Evolutionary conservation across 1,140 invertebrate genomes (phyloP).

Genomic region (Halesus radiatus): DNA sequence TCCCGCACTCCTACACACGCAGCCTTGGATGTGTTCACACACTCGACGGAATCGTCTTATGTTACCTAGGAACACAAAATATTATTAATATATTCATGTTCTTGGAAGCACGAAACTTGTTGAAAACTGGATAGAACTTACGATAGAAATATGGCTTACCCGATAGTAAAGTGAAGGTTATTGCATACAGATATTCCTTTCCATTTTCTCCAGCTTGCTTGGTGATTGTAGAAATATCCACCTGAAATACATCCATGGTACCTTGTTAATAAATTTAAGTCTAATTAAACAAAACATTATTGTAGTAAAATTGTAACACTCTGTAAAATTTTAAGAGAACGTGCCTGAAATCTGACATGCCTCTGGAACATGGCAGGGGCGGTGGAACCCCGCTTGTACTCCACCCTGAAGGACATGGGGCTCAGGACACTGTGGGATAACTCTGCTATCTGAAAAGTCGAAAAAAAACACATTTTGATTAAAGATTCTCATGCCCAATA

Average conservation of each 20-base stretch:
- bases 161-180: constrained; percentile 96
- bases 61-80: constrained; percentile 78
- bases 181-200: constrained; percentile 90
- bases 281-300: too few species aligned
- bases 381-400: constrained; percentile 94
- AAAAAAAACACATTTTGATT: too few species aligned
- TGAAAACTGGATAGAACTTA: too few species aligned
- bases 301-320: too few species aligned
- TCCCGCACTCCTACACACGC: constrained; percentile 78
- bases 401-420: constrained; percentile 97
- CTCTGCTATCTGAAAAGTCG: constrained; percentile 92
- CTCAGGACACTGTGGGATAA: constrained; percentile 98
- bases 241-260: constrained; percentile 61
- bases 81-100: too few species aligned
- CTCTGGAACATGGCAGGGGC: constrained; percentile 96
- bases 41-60: constrained; percentile 94
- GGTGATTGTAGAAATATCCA: constrained; percentile 80
- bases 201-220: constrained; percentile 80
- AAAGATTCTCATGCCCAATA: too few species aligned
- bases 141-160: constrained; percentile 72
- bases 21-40: constrained; percentile 95
- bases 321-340: not conserved
- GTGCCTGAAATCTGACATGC: constrained; percentile 94
- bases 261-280: too few species aligned
- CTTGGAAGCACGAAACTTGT: too few species aligned